Percentiles rank a stretch among this genome's conserved stretches.
Conservation (phyloP, 2,888 invertebrate genomes). For the Altica lythri region DNA sequence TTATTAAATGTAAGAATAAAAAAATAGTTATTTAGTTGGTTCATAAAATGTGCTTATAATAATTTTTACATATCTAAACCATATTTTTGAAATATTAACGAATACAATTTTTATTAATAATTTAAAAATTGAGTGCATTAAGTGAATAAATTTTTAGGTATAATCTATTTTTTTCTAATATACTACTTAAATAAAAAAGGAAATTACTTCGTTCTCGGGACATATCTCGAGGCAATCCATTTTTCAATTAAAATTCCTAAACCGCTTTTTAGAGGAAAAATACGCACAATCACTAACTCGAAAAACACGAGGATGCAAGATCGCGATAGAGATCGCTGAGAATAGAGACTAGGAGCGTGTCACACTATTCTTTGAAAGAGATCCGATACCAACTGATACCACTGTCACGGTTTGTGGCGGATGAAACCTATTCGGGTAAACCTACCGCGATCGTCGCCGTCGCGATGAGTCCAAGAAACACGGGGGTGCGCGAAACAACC, state of each 20-base stretch:
- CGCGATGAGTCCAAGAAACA: conserved; percentile 20
- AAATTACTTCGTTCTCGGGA: conserved; percentile 34
- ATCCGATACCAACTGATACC: conserved; percentile 27
- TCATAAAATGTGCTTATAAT: too few relatives aligned
- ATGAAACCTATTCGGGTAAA: conserved; percentile 20
- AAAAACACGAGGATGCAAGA: not conserved
- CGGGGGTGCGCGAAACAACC: conserved; percentile 17
- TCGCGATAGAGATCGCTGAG: conserved; percentile 7
- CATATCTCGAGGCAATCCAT: conserved; percentile 41
- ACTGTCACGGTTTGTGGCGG: conserved; percentile 23
- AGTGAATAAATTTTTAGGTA: too few relatives aligned
- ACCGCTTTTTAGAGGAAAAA: conserved; percentile 7
- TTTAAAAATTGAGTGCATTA: not conserved
- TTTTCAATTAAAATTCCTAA: conserved; percentile 14
- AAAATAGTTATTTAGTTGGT: too few relatives aligned
- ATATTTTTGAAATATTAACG: too few relatives aligned
- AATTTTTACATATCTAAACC: too few relatives aligned
- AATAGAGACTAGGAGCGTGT: conserved; percentile 4
- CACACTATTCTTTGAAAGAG: conserved; percentile 1
- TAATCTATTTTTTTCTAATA: too few relatives aligned
- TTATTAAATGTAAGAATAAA: too few relatives aligned
- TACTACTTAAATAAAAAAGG: conserved; percentile 2
- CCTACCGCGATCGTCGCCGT: conserved; percentile 22
- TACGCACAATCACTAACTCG: conserved; percentile 10
- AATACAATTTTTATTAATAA: too few relatives aligned